These are phyloP conservation scores for Thunnus albacares DNA, from an alignment of 2,797 vertebrate genomes.

Conservation along the genomic window DNA sequence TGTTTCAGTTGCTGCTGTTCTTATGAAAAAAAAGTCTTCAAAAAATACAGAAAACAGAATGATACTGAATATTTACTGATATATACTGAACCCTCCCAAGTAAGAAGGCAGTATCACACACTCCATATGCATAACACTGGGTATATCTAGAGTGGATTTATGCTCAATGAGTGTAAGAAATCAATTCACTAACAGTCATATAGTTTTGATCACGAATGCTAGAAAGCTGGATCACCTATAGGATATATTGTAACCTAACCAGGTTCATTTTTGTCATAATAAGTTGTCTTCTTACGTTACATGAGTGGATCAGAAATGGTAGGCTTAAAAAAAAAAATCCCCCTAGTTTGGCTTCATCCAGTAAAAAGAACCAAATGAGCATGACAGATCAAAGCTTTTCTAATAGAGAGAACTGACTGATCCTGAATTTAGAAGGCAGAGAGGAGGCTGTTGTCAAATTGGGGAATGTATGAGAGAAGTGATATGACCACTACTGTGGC, in stretches of 20 bases:
- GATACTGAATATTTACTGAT: neutral
- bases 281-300: too few relatives aligned
- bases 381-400: conserved; percentile 12
- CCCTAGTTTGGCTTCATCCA: neutral
- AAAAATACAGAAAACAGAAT: neutral
- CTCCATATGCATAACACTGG: neutral
- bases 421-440: neutral
- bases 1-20: neutral
- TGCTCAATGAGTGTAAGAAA: too few relatives aligned
- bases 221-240: neutral
- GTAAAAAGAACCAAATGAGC: neutral
- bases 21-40: neutral
- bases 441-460: neutral
- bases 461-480: neutral
- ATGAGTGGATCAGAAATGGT: neutral
- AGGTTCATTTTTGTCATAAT: neutral
- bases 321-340: neutral
- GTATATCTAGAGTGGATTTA: neutral
- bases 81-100: neutral
- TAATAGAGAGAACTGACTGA: neutral
- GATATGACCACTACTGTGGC: too few relatives aligned
- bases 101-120: neutral
- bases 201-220: too few relatives aligned
- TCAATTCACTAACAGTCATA: too few relatives aligned
- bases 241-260: too few relatives aligned